Percentiles rank a stretch among this genome's conserved stretches.
Evolutionary conservation across 2,113 vertebrate genomes (phyloP).

Genomic region (Xerus inauris): DNA sequence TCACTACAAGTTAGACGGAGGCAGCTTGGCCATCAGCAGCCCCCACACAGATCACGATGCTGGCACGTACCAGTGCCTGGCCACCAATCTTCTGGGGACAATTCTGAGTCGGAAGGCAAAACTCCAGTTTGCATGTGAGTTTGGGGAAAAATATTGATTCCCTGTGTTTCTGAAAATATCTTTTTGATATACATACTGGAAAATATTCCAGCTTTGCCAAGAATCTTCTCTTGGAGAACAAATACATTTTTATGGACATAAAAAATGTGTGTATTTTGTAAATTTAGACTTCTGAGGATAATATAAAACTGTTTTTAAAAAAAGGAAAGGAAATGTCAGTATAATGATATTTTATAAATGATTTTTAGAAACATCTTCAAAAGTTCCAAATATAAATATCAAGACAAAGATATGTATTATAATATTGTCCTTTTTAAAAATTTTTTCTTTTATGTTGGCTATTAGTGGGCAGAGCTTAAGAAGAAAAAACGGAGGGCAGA

Average conservation of each 20-base stretch:
- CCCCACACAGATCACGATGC: conserved; percentile 89
- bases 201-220: background rate
- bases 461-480: background rate
- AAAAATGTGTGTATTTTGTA: background rate
- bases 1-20: conserved; percentile 92
- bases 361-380: background rate
- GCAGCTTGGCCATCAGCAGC: conserved; percentile 91
- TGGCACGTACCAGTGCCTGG: conserved; percentile 94
- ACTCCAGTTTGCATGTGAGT: conserved; percentile 96
- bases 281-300: background rate
- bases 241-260: background rate
- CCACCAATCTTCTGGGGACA: conserved; percentile 93
- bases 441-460: background rate
- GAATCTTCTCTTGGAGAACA: background rate
- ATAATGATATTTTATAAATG: background rate
- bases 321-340: background rate
- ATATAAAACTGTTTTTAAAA: background rate
- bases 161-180: background rate
- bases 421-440: background rate
- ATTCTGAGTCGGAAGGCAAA: conserved; percentile 91
- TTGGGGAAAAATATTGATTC: background rate
- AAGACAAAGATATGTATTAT: background rate
- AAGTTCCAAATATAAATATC: background rate
- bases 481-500: background rate
- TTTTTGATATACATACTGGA: no score